Evolutionary conservation across 2,888 invertebrate species (phyloP), one percentile per base, ranked within the genome.

Genomic region (Bombyx huttoni): DNA sequence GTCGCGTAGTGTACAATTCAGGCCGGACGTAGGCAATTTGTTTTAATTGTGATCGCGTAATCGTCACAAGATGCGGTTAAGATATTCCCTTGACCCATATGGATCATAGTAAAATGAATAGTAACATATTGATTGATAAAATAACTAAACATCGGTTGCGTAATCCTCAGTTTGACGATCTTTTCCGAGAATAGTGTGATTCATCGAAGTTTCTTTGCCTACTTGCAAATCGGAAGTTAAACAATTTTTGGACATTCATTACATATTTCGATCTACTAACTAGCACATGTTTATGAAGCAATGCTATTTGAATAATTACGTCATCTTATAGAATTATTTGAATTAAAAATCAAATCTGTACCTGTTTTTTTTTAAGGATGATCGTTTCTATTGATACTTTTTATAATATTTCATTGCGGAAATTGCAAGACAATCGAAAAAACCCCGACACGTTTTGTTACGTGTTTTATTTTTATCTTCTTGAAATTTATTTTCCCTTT

Each of bases 11-110:
- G 40, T 10, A 40, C 80, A 77, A 82, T 81, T 74, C 68, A 68
- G 70, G 67, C 81, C 83, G 86, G 87, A 87, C 82, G 85, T 75
- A 62, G 70, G 67, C 83, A 86, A 86, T 87, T 86, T 78, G 77
- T 68, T 75, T 76, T 82, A 83, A 81, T 81, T 81, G 73, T 75
- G 70, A 67, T 63, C 72, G 71, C 49, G 14, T 49, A 48, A 50
- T 52, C 48, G 50, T 50, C 52, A 48, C 13, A n/a, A 34, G 47
- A 24, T 40, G n/a, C 13, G 34, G 7, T 51, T 47, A 13, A 40
- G 12, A 24, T 24, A 24, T 24, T 40, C 12, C 40, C 40, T 40
- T 40, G 40, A 40, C 40, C 40, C 40, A 40, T 40, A 8, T 10
- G 40, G 40, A 40, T 12, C 9, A 40, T 40, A 40, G 12, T 40